phyloP scores from a whole-genome alignment of 1,140 invertebrate species.

The Anoplophora glabripennis region DNA sequence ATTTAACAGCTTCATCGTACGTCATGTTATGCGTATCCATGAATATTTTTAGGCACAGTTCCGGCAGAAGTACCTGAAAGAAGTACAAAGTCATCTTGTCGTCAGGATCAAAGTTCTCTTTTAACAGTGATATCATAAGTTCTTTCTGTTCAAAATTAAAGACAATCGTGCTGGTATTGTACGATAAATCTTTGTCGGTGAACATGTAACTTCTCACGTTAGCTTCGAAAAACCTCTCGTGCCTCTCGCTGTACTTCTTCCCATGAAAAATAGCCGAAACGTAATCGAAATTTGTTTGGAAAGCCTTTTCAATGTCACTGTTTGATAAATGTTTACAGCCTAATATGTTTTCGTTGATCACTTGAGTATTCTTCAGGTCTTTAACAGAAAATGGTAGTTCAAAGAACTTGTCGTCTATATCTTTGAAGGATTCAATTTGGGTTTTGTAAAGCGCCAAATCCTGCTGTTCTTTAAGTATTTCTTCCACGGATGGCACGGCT shows the following conservation, averaged over 20 bases:
- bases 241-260: slow-evolving; percentile 21
- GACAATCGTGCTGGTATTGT: slow-evolving; percentile 31
- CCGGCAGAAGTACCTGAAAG: slow-evolving; percentile 37
- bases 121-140: slow-evolving; percentile 20
- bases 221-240: slow-evolving; percentile 20
- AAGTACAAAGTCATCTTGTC: slow-evolving; percentile 27
- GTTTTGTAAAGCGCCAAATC: slow-evolving; percentile 19
- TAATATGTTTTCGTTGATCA: slow-evolving; percentile 4
- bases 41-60: slow-evolving; percentile 36
- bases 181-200: slow-evolving; percentile 21
- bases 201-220: slow-evolving; percentile 1
- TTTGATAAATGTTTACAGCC: slow-evolving; percentile 32
- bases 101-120: slow-evolving; percentile 26
- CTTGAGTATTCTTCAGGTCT: not conserved
- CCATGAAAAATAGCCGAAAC: slow-evolving; percentile 24
- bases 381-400: slow-evolving; percentile 6
- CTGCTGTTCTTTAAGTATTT: slow-evolving; percentile 25
- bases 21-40: slow-evolving; percentile 30
- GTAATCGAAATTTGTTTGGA: slow-evolving; percentile 18
- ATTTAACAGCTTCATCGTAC: slow-evolving; percentile 16
- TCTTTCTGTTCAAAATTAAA: slow-evolving; percentile 31
- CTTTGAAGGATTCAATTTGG: slow-evolving; percentile 15
- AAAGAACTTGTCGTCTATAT: slow-evolving; percentile 5
- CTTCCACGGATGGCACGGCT: slow-evolving; percentile 22
- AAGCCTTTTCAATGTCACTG: slow-evolving; percentile 19